phyloP scores from a whole-genome alignment of 1,140 invertebrate species.

The Cydia amplana region DNA sequence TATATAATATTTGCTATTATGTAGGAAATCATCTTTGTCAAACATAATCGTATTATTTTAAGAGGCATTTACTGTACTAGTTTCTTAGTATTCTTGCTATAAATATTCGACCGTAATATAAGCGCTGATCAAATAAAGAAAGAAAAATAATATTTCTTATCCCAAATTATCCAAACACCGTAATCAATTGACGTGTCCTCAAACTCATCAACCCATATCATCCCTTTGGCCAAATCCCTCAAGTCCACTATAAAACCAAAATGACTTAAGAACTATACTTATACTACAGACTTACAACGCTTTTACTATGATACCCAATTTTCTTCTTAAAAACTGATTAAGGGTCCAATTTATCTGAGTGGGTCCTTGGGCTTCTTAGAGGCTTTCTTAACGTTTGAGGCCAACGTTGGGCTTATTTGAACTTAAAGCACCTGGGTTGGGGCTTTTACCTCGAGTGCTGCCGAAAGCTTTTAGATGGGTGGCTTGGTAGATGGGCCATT shows the following conservation, averaged over 20 bases:
- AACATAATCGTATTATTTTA: too few relatives aligned
- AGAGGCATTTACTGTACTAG: too few relatives aligned
- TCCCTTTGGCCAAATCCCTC: constrained; percentile 8
- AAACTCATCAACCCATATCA: constrained; percentile 1
- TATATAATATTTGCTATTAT: too few relatives aligned
- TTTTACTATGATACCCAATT: background rate
- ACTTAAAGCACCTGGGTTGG: constrained; percentile 20
- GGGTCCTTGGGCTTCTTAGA: background rate
- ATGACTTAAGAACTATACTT: background rate
- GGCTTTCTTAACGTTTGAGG: constrained; percentile 9
- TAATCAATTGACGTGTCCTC: constrained; percentile 1
- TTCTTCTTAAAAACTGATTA: constrained; percentile 30
- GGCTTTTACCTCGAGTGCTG: constrained; percentile 17
- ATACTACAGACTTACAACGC: background rate
- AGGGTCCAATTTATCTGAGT: constrained; percentile 21
- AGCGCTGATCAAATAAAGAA: too few relatives aligned
- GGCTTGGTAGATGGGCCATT: background rate
- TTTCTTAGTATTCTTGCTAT: too few relatives aligned
- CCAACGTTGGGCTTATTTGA: constrained; percentile 10
- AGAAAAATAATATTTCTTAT: background rate
- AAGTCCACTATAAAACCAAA: background rate
- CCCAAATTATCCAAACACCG: background rate
- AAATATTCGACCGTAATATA: too few relatives aligned
- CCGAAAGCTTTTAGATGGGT: constrained; percentile 13
- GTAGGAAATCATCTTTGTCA: too few relatives aligned